A percentile compares a stretch with the other conserved stretches of the same genome.
These are phyloP conservation scores for Tachina lurida DNA, from an alignment of 2,888 invertebrate genomes.

Conservation along the genomic window DNA sequence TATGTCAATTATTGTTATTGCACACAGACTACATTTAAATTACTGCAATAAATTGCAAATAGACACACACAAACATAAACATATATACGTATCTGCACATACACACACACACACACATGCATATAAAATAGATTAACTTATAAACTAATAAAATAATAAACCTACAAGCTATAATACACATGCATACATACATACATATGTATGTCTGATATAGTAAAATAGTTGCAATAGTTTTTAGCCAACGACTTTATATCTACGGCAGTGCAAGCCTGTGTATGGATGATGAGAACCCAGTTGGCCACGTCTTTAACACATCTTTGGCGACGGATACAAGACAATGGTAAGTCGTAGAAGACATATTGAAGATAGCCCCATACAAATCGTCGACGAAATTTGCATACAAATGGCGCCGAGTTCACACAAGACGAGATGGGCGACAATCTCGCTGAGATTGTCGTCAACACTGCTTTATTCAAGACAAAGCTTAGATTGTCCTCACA, in stretches of 20 bases:
- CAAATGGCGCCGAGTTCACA: too few species aligned
- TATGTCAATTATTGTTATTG: conserved; percentile 76
- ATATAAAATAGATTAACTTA: not conserved
- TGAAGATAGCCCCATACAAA: too few species aligned
- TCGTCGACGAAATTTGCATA: too few species aligned
- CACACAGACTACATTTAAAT: conserved; percentile 76
- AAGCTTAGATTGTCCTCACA: too few species aligned
- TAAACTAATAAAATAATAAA: conserved; percentile 29
- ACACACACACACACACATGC: not conserved
- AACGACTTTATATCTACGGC: conserved; percentile 2
- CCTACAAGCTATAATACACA: too few species aligned
- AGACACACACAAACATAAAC: not conserved
- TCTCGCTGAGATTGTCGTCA: too few species aligned
- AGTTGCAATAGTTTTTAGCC: conserved; percentile 4
- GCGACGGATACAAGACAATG: too few species aligned
- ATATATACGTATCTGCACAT: not conserved
- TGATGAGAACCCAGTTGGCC: too few species aligned
- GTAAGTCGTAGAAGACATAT: too few species aligned
- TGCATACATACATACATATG: conserved; percentile 45
- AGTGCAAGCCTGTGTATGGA: not conserved
- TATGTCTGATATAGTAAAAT: conserved; percentile 24
- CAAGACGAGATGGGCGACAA: too few species aligned
- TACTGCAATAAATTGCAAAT: conserved; percentile 76
- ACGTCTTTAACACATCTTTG: too few species aligned
- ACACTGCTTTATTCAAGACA: too few species aligned